phyloP scores from a whole-genome alignment of 2,888 invertebrate species.

The Erebia palarica region DNA sequence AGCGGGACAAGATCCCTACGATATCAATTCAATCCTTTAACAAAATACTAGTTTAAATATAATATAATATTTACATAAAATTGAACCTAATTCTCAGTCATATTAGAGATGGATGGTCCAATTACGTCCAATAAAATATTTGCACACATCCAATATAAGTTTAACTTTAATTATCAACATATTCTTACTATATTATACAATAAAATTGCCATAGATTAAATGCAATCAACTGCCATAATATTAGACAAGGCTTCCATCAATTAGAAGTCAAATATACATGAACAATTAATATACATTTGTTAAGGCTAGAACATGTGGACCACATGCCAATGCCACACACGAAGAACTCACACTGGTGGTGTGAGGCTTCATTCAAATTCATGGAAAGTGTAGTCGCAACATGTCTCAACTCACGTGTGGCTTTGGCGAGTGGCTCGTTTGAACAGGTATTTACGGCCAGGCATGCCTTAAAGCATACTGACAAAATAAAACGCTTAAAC shows the following conservation, averaged over 20 bases:
- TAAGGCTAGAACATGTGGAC: too few relatives aligned
- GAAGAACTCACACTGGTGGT: too few relatives aligned
- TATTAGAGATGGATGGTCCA: slow-evolving; percentile 61
- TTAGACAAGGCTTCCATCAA: slow-evolving; percentile 12
- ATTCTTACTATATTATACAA: slow-evolving; percentile 32
- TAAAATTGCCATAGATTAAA: slow-evolving; percentile 22
- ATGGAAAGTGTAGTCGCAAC: too few relatives aligned
- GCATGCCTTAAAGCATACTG: too few relatives aligned
- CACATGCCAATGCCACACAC: too few relatives aligned
- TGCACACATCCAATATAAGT: slow-evolving; percentile 36
- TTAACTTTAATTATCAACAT: slow-evolving; percentile 24
- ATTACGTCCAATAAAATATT: slow-evolving; percentile 31
- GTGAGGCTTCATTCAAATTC: too few relatives aligned
- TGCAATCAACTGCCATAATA: slow-evolving; percentile 14
- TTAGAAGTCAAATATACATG: too few relatives aligned
- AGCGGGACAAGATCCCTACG: slow-evolving; percentile 45
- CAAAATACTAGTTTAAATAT: slow-evolving; percentile 52
- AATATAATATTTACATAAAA: slow-evolving; percentile 76
- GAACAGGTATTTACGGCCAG: too few relatives aligned
- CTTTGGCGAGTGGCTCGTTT: too few relatives aligned
- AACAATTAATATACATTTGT: too few relatives aligned
- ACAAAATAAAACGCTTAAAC: too few relatives aligned
- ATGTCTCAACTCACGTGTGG: too few relatives aligned
- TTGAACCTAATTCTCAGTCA: slow-evolving; percentile 80
- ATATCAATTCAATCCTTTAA: slow-evolving; percentile 38